Evolutionary conservation across 2,797 vertebrate species (phyloP), one percentile per base, ranked within the genome.

Genomic region (Coracias cyanogaster): DNA sequence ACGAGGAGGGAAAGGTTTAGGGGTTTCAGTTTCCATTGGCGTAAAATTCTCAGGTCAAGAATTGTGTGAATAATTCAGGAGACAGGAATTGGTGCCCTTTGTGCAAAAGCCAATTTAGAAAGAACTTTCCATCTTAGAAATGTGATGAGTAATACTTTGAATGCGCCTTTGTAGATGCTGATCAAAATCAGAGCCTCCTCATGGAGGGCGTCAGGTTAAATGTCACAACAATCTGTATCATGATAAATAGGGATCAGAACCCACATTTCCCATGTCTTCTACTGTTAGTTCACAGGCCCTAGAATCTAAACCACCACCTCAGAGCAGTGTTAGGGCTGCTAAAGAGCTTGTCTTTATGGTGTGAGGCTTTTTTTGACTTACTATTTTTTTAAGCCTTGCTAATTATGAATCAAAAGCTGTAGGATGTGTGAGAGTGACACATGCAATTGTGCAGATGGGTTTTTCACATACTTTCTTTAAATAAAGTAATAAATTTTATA

Each of bases 351-450:
- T 18, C 29, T 86, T 76, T 83, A 65, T 72, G n/a, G 14, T 55
- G 6, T 41, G 67, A 61, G 29, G 16, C 0, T 45, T 74, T 94
- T 93, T 90, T 86, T 48, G 58, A 73, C 77, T 46, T 89, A 14
- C 89, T 64, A 43, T 43, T 66, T 89, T 94, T 91, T 82, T 80
- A 92, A 91, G 52, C 65, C 54, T 86, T 92, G 22, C 96, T 94
- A 93, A 93, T 95, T 92, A 86, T 62, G 60, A 92, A 92, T 96
- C 86, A 81, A 88, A 92, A 91, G 22, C 83, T 88, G 95, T 94
- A 92, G 94, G 92, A 96, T 93, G 94, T 96, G 92, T 88, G 89
- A 96, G 86, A 70, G 69, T 94, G 92, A 93, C 84, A 88, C 61
- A 88, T 88, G 58, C 37, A 74, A 54, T 93, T 94, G 89, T 95